Percentiles rank a stretch among this genome's conserved stretches.
Evolutionary conservation across 2,888 invertebrate genomes (phyloP).

Genomic region (Seira musarum): DNA sequence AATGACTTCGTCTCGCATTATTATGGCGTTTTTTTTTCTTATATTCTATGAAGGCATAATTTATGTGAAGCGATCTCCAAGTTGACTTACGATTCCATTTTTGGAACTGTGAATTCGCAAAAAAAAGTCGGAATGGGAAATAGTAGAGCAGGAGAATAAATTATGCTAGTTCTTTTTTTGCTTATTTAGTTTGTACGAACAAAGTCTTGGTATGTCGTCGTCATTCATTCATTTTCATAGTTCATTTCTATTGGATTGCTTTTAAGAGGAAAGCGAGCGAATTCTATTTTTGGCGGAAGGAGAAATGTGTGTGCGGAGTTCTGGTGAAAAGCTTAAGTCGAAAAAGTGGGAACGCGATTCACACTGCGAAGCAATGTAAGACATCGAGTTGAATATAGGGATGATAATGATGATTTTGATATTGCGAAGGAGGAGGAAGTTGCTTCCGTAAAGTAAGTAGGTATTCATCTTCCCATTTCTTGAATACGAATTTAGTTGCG

Average conservation of each 20-base stretch:
- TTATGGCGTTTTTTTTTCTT: background rate
- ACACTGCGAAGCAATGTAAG: constrained; percentile 47
- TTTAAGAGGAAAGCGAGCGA: background rate
- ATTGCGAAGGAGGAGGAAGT: constrained; percentile 29
- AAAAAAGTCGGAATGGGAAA: constrained; percentile 29
- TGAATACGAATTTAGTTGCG: constrained; percentile 10
- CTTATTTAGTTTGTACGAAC: background rate
- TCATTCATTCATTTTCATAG: constrained; percentile 12
- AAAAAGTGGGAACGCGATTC: constrained; percentile 47
- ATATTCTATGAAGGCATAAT: constrained; percentile 29
- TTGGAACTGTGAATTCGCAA: constrained; percentile 50
- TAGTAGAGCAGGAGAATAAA: constrained; percentile 4
- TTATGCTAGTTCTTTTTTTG: constrained; percentile 16
- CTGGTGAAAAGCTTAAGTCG: constrained; percentile 42
- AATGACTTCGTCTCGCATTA: background rate
- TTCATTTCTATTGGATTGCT: background rate
- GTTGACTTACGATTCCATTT: constrained; percentile 24
- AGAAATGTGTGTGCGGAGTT: background rate
- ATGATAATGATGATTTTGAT: constrained; percentile 40
- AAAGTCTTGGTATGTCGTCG: background rate
- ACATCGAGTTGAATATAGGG: constrained; percentile 47
- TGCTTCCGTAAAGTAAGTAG: constrained; percentile 36
- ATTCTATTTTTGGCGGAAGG: constrained; percentile 1
- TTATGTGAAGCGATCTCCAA: constrained; percentile 43
- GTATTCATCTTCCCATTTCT: background rate